phyloP scores from a whole-genome alignment of 2,888 invertebrate genomes.

The Drosophila kambysellisi region DNA sequence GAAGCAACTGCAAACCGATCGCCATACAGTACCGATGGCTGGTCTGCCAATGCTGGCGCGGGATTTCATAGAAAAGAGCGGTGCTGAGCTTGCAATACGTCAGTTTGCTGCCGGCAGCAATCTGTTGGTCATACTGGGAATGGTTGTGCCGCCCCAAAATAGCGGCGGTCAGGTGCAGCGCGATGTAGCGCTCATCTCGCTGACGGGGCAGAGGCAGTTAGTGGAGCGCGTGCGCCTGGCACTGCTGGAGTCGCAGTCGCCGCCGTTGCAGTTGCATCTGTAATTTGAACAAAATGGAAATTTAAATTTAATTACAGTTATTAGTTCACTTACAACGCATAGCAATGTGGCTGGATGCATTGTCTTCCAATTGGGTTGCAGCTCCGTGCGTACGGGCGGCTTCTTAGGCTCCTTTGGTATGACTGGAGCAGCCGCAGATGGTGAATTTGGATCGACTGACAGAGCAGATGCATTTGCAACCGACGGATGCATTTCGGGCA shows the following conservation, averaged over 20 bases:
- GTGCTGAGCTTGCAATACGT: conserved; percentile 86
- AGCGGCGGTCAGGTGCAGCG: conserved; percentile 85
- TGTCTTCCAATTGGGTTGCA: conserved; percentile 88
- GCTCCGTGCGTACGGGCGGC: conserved; percentile 85
- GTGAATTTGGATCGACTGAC: conserved; percentile 41
- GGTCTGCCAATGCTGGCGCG: conserved; percentile 84
- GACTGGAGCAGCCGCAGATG: conserved; percentile 35
- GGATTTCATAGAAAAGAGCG: conserved; percentile 74
- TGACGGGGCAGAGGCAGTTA: conserved; percentile 46
- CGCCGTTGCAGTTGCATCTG: conserved; percentile 83
- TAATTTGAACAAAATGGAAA: conserved; percentile 32
- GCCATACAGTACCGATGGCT: conserved; percentile 86
- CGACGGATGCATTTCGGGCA: conserved; percentile 86
- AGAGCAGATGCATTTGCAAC: conserved; percentile 36
- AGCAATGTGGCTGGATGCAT: conserved; percentile 93
- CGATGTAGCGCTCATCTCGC: conserved; percentile 87
- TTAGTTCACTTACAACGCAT: conserved; percentile 78
- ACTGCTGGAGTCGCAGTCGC: conserved; percentile 54
- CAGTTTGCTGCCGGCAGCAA: conserved; percentile 86
- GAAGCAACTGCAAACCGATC: conserved; percentile 87
- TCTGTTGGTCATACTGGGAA: conserved; percentile 88
- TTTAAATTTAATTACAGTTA: not conserved
- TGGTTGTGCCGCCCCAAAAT: conserved; percentile 85
- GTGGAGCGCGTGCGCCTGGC: conserved; percentile 63
- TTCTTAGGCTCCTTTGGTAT: conserved; percentile 80